These are phyloP conservation scores for Rhimphoctona megacephalus DNA, from an alignment of 2,888 invertebrate genomes.

Conservation along the genomic window DNA sequence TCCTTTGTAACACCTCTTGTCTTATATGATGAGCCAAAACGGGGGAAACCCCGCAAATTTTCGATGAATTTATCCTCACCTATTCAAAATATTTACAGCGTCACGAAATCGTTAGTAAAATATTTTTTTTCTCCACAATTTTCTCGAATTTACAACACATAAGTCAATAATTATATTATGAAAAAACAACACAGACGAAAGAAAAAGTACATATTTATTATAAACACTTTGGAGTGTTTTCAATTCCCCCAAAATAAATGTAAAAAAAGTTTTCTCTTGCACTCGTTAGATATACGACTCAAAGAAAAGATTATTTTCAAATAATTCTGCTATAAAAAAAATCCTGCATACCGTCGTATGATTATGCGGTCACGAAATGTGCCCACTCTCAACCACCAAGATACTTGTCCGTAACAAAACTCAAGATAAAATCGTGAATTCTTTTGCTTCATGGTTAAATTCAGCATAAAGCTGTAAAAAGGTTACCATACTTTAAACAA, in stretches of 20 bases:
- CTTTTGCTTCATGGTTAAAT: not conserved
- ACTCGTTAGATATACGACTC: not conserved
- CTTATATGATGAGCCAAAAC: not conserved
- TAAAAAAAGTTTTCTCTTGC: not conserved
- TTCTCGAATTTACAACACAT: not conserved
- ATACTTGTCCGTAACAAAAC: not conserved
- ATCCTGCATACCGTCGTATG: not conserved
- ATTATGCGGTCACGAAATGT: not conserved
- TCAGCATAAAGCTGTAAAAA: not conserved
- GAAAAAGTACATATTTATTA: not conserved
- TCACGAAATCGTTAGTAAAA: not conserved
- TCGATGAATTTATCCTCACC: not conserved
- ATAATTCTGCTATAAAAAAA: not conserved
- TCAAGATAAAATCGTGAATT: not conserved
- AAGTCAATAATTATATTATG: not conserved
- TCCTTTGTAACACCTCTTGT: slow-evolving; percentile 16
- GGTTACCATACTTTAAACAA: not conserved
- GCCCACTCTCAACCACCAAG: not conserved
- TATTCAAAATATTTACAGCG: not conserved
- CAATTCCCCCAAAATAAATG: not conserved
- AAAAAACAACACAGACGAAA: not conserved
- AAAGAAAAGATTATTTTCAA: not conserved
- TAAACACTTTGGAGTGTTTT: not conserved
- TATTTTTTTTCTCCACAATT: not conserved
- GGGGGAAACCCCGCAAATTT: slow-evolving; percentile 31